Evolutionary conservation across 2,113 vertebrate species (phyloP).

Genomic region (Dipodomys stephensi): DNA sequence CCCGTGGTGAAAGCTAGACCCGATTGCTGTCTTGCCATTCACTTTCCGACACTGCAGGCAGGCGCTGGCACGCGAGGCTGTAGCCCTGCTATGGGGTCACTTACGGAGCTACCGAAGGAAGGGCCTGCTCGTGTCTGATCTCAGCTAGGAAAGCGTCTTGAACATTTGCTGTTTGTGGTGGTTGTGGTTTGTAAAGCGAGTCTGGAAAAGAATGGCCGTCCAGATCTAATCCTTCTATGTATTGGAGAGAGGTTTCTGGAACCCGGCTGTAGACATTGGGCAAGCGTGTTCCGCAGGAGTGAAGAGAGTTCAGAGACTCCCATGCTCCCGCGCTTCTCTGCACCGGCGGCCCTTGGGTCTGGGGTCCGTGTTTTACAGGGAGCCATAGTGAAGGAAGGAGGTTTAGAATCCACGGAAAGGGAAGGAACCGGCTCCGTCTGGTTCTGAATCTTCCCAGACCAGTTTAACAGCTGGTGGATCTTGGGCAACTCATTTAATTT

Average conservation of each 20-base stretch:
- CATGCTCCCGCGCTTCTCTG: slow-evolving; percentile 50
- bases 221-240: neutral
- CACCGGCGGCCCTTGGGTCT: slow-evolving; percentile 61
- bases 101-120: slow-evolving; percentile 41
- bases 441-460: slow-evolving; percentile 3
- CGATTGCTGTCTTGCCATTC: slow-evolving; percentile 80
- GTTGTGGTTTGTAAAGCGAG: too few relatives aligned
- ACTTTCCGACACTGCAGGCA: slow-evolving; percentile 80
- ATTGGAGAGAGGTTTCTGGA: slow-evolving; percentile 3
- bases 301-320: neutral
- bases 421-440: slow-evolving; percentile 27
- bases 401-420: neutral
- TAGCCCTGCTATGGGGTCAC: slow-evolving; percentile 71
- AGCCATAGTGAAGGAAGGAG: slow-evolving; percentile 82
- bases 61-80: slow-evolving; percentile 90
- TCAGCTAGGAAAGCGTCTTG: too few relatives aligned
- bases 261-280: neutral
- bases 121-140: neutral
- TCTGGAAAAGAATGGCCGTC: too few relatives aligned
- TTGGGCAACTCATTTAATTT: slow-evolving; percentile 38
- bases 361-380: slow-evolving; percentile 71
- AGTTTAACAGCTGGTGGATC: slow-evolving; percentile 35
- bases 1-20: slow-evolving; percentile 90
- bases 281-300: neutral
- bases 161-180: too few relatives aligned